These are phyloP conservation scores for Ectemnius continuus DNA, from an alignment of 2,888 invertebrate species.

Conservation along the genomic window DNA sequence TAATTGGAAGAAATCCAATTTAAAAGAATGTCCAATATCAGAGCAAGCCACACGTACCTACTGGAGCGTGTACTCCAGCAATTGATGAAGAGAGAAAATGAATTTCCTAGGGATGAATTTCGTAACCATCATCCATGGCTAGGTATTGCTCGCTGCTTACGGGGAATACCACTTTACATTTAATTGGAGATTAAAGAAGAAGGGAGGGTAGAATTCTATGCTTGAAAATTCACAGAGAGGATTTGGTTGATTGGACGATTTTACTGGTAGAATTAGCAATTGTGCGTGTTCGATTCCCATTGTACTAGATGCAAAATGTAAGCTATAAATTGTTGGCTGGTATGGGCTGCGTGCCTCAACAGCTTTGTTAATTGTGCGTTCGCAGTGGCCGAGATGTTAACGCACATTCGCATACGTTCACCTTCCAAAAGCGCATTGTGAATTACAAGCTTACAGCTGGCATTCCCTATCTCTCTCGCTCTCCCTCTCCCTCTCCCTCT, in stretches of 20 bases:
- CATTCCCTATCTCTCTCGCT: background rate
- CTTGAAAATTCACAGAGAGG: background rate
- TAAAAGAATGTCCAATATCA: background rate
- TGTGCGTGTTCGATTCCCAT: conserved; percentile 14
- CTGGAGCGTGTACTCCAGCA: background rate
- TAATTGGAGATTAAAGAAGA: conserved; percentile 3
- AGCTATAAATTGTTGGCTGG: conserved; percentile 26
- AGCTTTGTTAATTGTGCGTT: conserved; percentile 41
- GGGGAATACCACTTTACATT: background rate
- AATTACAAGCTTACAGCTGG: conserved; percentile 23
- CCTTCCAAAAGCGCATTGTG: conserved; percentile 32
- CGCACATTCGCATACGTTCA: conserved; percentile 25
- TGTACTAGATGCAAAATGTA: conserved; percentile 22
- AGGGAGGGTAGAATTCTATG: conserved; percentile 6
- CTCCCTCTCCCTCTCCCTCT: background rate
- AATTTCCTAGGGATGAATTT: background rate
- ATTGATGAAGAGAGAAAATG: background rate
- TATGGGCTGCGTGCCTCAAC: background rate
- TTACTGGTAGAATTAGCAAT: conserved; percentile 10
- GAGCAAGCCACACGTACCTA: background rate
- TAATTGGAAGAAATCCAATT: conserved; percentile 25
- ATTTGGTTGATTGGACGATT: conserved; percentile 6
- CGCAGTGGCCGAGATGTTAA: conserved; percentile 47
- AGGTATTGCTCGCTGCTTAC: too few species aligned
- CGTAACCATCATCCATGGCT: too few species aligned